Evolutionary conservation across 2,888 invertebrate species (phyloP).

Genomic region (Bellardia bayeri): DNA sequence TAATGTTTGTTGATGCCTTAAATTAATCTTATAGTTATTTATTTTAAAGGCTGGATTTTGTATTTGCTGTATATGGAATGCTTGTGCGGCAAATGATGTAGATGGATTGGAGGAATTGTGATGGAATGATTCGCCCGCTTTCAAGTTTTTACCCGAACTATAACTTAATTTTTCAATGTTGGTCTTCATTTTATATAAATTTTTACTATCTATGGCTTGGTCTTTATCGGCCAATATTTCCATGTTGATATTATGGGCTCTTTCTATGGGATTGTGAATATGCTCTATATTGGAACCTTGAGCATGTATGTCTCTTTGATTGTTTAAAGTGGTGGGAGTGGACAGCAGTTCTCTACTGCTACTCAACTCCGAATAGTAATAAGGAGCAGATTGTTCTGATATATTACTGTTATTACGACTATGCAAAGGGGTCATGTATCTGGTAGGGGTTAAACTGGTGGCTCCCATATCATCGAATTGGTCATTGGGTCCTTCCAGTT

Average conservation of each 20-base stretch:
- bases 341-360: slow-evolving; percentile 77
- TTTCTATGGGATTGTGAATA: slow-evolving; percentile 86
- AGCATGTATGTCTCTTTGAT: slow-evolving; percentile 88
- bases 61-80: slow-evolving; percentile 70
- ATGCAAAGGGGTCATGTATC: slow-evolving; percentile 85
- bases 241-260: slow-evolving; percentile 84
- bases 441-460: slow-evolving; percentile 76
- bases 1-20: slow-evolving; percentile 55
- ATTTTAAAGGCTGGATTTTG: slow-evolving; percentile 74
- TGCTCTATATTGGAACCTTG: slow-evolving; percentile 80
- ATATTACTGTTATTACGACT: slow-evolving; percentile 87
- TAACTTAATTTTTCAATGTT: slow-evolving; percentile 82
- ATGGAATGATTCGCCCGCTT: slow-evolving; percentile 75
- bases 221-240: slow-evolving; percentile 89
- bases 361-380: slow-evolving; percentile 91
- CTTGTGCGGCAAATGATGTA: slow-evolving; percentile 45
- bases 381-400: slow-evolving; percentile 90
- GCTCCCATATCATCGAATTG: slow-evolving; percentile 75
- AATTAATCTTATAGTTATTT: slow-evolving; percentile 74
- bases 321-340: slow-evolving; percentile 87
- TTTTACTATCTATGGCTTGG: slow-evolving; percentile 83
- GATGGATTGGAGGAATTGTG: slow-evolving; percentile 36
- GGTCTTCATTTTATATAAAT: slow-evolving; percentile 82
- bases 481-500: slow-evolving; percentile 72
- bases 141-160: slow-evolving; percentile 79